A percentile compares a stretch with the other conserved stretches of the same genome.
Conservation (phyloP, 2,888 invertebrate species). For the Eilema caniola region DNA sequence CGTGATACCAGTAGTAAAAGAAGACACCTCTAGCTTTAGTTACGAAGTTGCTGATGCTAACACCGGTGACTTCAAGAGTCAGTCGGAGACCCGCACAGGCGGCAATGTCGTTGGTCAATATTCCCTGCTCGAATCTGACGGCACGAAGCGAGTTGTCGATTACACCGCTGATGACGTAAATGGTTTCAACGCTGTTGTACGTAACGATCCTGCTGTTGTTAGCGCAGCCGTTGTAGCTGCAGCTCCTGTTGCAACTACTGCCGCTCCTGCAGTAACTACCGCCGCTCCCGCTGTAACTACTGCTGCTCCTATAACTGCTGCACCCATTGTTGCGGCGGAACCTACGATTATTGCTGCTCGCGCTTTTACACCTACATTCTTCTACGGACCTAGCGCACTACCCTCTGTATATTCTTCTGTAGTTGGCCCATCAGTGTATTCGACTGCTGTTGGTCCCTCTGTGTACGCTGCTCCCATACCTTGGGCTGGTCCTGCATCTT, state of each 20-base stretch:
- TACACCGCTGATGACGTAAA: conserved; percentile 86
- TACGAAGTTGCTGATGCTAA: conserved; percentile 86
- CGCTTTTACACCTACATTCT: neutral
- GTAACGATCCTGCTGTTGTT: conserved; percentile 79
- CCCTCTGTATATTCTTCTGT: neutral
- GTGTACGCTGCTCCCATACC: neutral
- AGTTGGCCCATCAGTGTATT: neutral
- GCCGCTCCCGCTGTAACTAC: conserved; percentile 38
- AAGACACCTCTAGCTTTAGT: conserved; percentile 84
- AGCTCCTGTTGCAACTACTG: conserved; percentile 60
- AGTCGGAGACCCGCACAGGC: conserved; percentile 84
- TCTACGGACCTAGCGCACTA: conserved; percentile 10
- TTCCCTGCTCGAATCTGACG: conserved; percentile 85
- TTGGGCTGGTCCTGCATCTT: neutral
- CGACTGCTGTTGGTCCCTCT: neutral
- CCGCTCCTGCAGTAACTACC: conserved; percentile 45
- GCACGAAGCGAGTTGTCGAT: conserved; percentile 86
- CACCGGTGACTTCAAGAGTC: conserved; percentile 87
- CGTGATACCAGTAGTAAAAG: conserved; percentile 84
- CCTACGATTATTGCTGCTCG: conserved; percentile 23
- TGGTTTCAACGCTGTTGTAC: conserved; percentile 87
- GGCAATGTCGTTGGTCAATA: conserved; percentile 86
- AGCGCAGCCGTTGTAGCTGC: conserved; percentile 68
- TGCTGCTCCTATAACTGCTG: conserved; percentile 13
- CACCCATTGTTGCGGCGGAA: conserved; percentile 4